These are phyloP conservation scores for Acomys russatus DNA, from an alignment of 2,797 vertebrate species.

Conservation along the genomic window DNA sequence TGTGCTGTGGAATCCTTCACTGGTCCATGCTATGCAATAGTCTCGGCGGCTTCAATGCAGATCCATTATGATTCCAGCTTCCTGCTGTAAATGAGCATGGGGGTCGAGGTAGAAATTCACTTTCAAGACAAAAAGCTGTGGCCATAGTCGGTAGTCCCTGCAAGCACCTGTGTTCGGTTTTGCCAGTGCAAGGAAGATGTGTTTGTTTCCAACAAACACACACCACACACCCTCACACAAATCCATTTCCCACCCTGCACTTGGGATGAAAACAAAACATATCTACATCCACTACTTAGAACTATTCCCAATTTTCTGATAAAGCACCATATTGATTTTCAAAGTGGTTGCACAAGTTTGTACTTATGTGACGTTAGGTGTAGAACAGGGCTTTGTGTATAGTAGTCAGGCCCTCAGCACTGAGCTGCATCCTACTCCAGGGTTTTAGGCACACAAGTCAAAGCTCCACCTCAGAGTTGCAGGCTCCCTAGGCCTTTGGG, in stretches of 20 bases:
- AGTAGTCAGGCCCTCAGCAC: background rate
- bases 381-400: background rate
- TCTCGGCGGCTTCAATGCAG: background rate
- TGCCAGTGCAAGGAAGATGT: background rate
- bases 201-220: no score
- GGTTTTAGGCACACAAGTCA: background rate
- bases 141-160: fast-evolving
- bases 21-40: background rate
- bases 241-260: no score
- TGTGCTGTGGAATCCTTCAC: background rate
- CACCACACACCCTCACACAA: no score
- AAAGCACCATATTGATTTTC: no score
- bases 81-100: background rate
- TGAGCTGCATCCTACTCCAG: background rate
- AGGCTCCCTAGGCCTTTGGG: background rate
- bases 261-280: no score
- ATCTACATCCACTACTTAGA: no score
- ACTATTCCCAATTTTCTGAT: no score
- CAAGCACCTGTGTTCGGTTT: background rate
- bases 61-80: background rate
- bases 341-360: no score
- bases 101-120: background rate
- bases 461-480: background rate
- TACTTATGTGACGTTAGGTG: background rate
- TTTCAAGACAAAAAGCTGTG: no score